Evolutionary conservation across 2,888 invertebrate genomes (phyloP), one percentile per base, ranked within the genome.

Genomic region (Alentia gelatinosa): DNA sequence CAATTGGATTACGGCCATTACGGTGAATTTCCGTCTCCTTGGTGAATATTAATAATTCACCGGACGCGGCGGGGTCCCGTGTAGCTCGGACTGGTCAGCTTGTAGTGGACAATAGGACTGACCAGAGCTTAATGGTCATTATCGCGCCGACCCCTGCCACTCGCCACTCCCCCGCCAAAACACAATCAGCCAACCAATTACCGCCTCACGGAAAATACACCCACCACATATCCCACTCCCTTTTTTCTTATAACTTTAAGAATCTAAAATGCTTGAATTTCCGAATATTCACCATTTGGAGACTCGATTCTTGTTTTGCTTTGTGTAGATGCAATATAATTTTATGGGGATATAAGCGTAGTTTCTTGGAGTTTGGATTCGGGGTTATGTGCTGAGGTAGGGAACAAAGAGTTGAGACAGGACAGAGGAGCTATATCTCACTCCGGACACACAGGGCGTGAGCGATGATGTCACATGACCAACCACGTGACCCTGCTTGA

Each of bases 11-110:
- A 86, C 86, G 30, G 86, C 86, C 86, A 86, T 86, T 86, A 86
- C 86, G 86, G 30, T 23, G 35, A 47, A 86, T 47, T 42, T 47
- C n/a, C 50, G 47, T 86, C 86, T 86, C 86, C 86, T 86, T 86
- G 86, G 86, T 86, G 86, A 86, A 86, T 86, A 86, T 86, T 86
- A 86, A 86, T 86, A 86, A 86, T 86, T 86, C 86, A 86, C 23
- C 23, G 26, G 42, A 26, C 86, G 30, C 47, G 42, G 47, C 33
- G 42, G 86, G 86, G 35, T n/a, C 0, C 47, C 47, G n/a, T 50
- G 86, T 86, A 30, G 47, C 47, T 33, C 35, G 15, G 47, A 33
- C 12, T 9, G 30, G 86, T 19, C 23, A 30, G 7, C 86, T 86
- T 86, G 86, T 86, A 86, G 47, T 86, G 86, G 86, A 86, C 86